Conservation (phyloP, 2,797 vertebrate species). For the Rhincodon typus region DNA sequence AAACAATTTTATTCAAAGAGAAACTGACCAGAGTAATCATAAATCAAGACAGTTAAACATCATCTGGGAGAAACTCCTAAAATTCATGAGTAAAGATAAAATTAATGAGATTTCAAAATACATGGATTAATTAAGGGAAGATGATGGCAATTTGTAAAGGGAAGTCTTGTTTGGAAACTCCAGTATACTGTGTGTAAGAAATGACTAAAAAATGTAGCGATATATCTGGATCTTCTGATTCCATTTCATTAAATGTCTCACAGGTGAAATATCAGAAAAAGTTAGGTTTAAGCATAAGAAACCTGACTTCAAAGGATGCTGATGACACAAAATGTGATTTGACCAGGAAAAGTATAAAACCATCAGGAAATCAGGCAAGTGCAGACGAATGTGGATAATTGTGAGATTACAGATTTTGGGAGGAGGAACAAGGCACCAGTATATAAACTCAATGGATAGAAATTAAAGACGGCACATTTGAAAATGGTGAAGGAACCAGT, state of each 20-base stretch:
- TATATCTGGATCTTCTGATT: neutral
- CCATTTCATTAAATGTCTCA: neutral
- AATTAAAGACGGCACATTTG: neutral
- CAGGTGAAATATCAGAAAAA: neutral
- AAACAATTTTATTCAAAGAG: neutral
- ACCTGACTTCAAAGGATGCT: neutral
- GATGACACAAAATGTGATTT: neutral
- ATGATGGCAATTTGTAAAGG: neutral
- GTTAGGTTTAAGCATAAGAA: neutral
- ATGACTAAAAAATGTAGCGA: neutral
- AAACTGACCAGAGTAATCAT: neutral
- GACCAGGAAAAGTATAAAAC: neutral
- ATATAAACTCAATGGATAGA: neutral
- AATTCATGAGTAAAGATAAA: neutral
- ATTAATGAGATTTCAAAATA: neutral
- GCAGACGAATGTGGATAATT: neutral
- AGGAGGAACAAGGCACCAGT: neutral
- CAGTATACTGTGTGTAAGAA: neutral
- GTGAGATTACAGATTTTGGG: neutral
- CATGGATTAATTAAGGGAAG: neutral
- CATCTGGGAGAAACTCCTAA: neutral
- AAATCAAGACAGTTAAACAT: neutral
- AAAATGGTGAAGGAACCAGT: neutral
- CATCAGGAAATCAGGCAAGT: neutral
- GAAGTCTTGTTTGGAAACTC: neutral